Conservation (phyloP, 2,888 invertebrate genomes). For the Drosophila kanekoi region DNA sequence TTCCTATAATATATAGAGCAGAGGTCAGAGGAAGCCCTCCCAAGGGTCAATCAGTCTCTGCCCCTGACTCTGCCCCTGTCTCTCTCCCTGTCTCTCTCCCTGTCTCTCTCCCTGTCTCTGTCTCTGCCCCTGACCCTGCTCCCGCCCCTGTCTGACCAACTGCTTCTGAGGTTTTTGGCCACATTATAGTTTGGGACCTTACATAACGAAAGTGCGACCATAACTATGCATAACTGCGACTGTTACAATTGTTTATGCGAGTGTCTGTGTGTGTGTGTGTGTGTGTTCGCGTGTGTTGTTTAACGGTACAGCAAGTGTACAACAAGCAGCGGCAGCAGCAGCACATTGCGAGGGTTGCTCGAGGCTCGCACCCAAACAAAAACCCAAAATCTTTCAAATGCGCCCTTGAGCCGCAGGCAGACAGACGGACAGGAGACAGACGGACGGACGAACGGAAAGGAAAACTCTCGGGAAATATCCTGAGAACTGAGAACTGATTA, state of each 20-base stretch:
- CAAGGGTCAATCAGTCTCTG: conserved; percentile 6
- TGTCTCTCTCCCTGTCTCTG: background rate
- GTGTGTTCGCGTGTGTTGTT: background rate
- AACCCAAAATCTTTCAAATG: conserved; percentile 31
- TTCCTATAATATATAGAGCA: background rate
- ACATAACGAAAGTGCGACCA: conserved; percentile 32
- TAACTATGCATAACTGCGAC: conserved; percentile 31
- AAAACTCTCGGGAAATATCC: conserved; percentile 26
- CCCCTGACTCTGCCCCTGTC: background rate
- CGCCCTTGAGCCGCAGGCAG: conserved; percentile 30
- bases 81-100: background rate
- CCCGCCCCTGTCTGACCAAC: too few species aligned
- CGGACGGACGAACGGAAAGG: background rate
- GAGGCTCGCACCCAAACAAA: too few species aligned
- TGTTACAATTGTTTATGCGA: conserved; percentile 4
- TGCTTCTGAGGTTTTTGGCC: conserved; percentile 15
- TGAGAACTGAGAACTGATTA: background rate
- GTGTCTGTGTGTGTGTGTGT: background rate
- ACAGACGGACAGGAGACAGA: background rate
- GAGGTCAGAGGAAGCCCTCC: background rate
- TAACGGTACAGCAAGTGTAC: conserved; percentile 39
- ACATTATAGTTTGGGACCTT: conserved; percentile 20
- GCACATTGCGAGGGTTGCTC: conserved; percentile 5
- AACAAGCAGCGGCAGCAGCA: background rate
- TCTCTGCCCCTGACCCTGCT: background rate